phyloP scores from a whole-genome alignment of 2,888 invertebrate species.

The Caradrina clavipalpis region DNA sequence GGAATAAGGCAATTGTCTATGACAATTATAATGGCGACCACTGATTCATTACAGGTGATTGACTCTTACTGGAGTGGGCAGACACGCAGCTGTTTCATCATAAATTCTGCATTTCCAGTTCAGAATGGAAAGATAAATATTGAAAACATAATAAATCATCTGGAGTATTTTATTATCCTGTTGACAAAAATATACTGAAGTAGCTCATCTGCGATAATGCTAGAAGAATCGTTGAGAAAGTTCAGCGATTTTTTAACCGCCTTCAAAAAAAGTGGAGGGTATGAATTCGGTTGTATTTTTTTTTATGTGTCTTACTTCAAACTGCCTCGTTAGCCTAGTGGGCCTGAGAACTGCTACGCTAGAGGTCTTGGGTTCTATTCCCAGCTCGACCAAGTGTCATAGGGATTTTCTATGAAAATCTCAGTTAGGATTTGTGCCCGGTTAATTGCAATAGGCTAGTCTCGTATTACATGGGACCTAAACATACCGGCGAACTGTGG shows the following conservation, averaged over 20 bases:
- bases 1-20: not conserved
- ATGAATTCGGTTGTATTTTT: too few species aligned
- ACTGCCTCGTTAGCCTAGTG: too few species aligned
- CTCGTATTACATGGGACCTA: too few species aligned
- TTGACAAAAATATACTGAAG: constrained; percentile 19
- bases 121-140: constrained; percentile 27
- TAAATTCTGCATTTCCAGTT: constrained; percentile 28
- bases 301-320: too few species aligned
- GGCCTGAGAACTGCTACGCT: too few species aligned
- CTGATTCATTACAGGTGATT: constrained; percentile 27
- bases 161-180: constrained; percentile 36
- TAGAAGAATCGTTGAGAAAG: not conserved
- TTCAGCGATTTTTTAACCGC: not conserved
- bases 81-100: constrained; percentile 20
- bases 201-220: not conserved
- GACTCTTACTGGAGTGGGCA: constrained; percentile 19
- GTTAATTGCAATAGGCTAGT: too few species aligned
- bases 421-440: too few species aligned
- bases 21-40: not conserved
- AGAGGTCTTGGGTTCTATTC: too few species aligned
- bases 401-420: too few species aligned
- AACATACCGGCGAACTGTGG: too few species aligned
- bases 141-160: constrained; percentile 44
- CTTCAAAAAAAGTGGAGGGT: too few species aligned
- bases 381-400: too few species aligned